Conservation (phyloP, 2,797 vertebrate genomes). For the Semotilus atromaculatus region DNA sequence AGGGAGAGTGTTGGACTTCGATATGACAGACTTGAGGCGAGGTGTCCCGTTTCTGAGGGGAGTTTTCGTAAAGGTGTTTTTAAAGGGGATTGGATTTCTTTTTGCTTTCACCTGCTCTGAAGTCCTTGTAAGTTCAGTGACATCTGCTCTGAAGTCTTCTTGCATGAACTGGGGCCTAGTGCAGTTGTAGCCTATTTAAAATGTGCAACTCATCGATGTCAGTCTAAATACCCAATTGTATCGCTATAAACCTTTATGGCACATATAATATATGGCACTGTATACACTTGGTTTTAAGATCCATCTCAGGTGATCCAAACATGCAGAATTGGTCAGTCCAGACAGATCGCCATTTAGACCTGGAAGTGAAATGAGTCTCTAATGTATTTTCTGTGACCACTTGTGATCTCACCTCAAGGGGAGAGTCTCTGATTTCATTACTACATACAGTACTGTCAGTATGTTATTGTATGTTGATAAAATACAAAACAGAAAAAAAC, state of each 20-base stretch:
- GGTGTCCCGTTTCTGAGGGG: slow-evolving; percentile 56
- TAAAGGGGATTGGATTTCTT: slow-evolving; percentile 44
- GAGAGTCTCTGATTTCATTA: neutral
- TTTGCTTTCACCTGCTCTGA: slow-evolving; percentile 53
- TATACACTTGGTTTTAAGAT: slow-evolving; percentile 6
- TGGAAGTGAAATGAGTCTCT: neutral
- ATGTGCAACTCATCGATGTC: neutral
- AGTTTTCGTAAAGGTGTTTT: slow-evolving; percentile 44
- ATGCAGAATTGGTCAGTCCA: neutral
- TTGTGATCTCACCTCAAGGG: neutral
- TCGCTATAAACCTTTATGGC: neutral
- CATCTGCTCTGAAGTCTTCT: neutral
- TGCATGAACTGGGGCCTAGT: neutral
- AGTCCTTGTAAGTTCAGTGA: slow-evolving; percentile 27
- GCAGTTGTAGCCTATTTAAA: neutral
- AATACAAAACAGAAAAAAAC: neutral
- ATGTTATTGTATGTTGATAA: neutral
- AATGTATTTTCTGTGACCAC: neutral
- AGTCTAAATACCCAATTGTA: neutral
- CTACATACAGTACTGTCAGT: neutral
- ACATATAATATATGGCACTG: neutral
- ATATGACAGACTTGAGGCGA: slow-evolving; percentile 68
- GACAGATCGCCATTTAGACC: neutral
- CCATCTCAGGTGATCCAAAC: neutral
- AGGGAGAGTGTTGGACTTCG: slow-evolving; percentile 71